Percentiles rank a stretch among this genome's conserved stretches.
Conservation (phyloP, 2,888 invertebrate genomes). For the Epirrhoe tristata region DNA sequence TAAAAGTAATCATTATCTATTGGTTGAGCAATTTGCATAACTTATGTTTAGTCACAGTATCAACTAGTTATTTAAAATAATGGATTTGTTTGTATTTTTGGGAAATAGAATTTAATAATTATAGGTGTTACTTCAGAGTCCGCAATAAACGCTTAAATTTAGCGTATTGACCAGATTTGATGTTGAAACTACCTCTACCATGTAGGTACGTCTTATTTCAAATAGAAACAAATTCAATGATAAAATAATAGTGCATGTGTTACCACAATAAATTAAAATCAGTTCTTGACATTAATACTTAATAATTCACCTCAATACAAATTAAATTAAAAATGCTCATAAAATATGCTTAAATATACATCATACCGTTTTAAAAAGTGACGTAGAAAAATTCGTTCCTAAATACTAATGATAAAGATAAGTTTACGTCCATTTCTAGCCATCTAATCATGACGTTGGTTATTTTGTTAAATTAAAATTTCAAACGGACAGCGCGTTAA, state of each 20-base stretch:
- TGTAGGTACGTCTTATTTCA: slow-evolving; percentile 16
- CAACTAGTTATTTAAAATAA: slow-evolving; percentile 36
- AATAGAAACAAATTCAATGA: slow-evolving; percentile 45
- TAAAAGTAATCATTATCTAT: no score
- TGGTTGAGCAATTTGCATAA: slow-evolving; percentile 73
- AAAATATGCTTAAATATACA: slow-evolving; percentile 76
- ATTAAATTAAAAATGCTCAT: slow-evolving; percentile 82
- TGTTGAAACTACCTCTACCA: slow-evolving; percentile 8
- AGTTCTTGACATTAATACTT: slow-evolving; percentile 76
- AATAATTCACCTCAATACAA: slow-evolving; percentile 74
- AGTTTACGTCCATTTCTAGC: slow-evolving; percentile 61
- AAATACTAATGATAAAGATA: slow-evolving; percentile 76
- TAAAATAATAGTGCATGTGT: slow-evolving; percentile 60
- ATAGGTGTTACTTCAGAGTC: slow-evolving; percentile 57
- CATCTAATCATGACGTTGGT: slow-evolving; percentile 32
- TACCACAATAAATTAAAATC: slow-evolving; percentile 70
- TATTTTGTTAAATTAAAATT: slow-evolving; percentile 25
- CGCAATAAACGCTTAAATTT: slow-evolving; percentile 60
- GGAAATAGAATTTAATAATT: slow-evolving; percentile 42
- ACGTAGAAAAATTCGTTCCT: slow-evolving; percentile 83
- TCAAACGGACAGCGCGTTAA: slow-evolving; percentile 55
- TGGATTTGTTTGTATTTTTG: background rate
- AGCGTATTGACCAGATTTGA: slow-evolving; percentile 30
- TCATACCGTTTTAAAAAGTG: slow-evolving; percentile 71
- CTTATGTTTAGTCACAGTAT: slow-evolving; percentile 55